These are phyloP conservation scores for Potamarius usumacintae DNA, from an alignment of 2,113 vertebrate genomes.

Conservation along the genomic window DNA sequence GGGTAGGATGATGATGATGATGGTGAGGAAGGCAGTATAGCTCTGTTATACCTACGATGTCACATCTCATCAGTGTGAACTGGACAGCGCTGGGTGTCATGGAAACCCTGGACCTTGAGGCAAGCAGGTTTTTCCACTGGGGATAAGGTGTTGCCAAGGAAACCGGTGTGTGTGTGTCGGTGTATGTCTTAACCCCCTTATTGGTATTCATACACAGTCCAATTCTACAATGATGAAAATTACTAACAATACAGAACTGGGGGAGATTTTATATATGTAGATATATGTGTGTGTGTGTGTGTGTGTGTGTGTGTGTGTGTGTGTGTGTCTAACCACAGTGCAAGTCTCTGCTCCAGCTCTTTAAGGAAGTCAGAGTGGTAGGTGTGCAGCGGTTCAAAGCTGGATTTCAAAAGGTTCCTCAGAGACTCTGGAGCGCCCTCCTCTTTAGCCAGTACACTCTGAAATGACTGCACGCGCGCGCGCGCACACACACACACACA, in stretches of 20 bases:
- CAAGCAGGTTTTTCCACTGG: slow-evolving; percentile 15
- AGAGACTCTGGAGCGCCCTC: slow-evolving; percentile 85
- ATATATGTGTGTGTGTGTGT: neutral
- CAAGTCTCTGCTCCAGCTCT: slow-evolving; percentile 93
- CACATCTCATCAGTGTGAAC: neutral
- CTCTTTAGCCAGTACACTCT: slow-evolving; percentile 81
- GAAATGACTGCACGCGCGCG: slow-evolving; percentile 81
- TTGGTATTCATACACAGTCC: neutral
- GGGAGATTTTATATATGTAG: too few relatives aligned
- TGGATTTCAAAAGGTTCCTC: slow-evolving; percentile 83
- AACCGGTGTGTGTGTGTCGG: neutral
- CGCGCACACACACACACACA: neutral
- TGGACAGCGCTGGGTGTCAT: slow-evolving; percentile 13
- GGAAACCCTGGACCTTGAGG: slow-evolving; percentile 28
- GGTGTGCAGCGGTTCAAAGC: slow-evolving; percentile 92
- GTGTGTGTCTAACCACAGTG: slow-evolving; percentile 84
- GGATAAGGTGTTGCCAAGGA: slow-evolving; percentile 38
- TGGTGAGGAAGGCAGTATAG: neutral
- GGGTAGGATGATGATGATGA: too few relatives aligned
- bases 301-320: slow-evolving; percentile 11
- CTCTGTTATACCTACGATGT: neutral
- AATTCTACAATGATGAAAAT: neutral
- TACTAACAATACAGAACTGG: neutral
- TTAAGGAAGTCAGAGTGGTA: slow-evolving; percentile 95
- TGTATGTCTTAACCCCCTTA: neutral